A percentile compares a stretch with the other conserved stretches of the same genome.
These are phyloP conservation scores for Stenolophus ochropezus DNA, from an alignment of 2,888 invertebrate genomes.

Conservation along the genomic window DNA sequence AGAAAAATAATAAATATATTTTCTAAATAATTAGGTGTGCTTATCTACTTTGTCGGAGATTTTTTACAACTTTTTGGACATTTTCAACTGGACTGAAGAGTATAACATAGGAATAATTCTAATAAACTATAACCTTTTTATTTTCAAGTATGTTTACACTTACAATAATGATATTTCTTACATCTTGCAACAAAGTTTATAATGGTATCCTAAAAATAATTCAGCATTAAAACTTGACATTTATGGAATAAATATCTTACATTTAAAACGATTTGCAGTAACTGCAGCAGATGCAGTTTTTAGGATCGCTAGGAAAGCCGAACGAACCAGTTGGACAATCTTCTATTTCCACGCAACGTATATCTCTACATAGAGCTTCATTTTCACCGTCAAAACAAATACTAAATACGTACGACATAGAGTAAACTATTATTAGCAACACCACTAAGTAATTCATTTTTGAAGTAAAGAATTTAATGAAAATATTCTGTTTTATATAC, in stretches of 20 bases:
- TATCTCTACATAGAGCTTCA: background rate
- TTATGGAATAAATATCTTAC: background rate
- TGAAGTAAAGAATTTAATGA: too few species aligned
- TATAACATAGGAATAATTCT: too few species aligned
- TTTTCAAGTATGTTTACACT: background rate
- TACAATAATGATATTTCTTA: too few species aligned
- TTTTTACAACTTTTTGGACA: too few species aligned
- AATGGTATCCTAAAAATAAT: background rate
- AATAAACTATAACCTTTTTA: background rate
- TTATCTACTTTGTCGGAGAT: too few species aligned
- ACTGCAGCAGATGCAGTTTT: constrained; percentile 3
- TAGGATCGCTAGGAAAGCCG: background rate
- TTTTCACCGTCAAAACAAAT: constrained; percentile 4
- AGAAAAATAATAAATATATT: too few species aligned
- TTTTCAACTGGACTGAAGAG: too few species aligned
- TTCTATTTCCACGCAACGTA: background rate
- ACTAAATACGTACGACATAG: background rate
- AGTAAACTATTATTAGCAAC: background rate
- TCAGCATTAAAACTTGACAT: background rate
- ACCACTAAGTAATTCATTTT: constrained; percentile 2
- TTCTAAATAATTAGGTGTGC: too few species aligned
- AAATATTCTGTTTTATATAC: background rate
- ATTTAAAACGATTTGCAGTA: background rate
- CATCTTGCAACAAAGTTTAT: background rate
- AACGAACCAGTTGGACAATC: background rate